Conservation (phyloP, 2,888 invertebrate genomes). For the Glaucopsyche alexis region DNA sequence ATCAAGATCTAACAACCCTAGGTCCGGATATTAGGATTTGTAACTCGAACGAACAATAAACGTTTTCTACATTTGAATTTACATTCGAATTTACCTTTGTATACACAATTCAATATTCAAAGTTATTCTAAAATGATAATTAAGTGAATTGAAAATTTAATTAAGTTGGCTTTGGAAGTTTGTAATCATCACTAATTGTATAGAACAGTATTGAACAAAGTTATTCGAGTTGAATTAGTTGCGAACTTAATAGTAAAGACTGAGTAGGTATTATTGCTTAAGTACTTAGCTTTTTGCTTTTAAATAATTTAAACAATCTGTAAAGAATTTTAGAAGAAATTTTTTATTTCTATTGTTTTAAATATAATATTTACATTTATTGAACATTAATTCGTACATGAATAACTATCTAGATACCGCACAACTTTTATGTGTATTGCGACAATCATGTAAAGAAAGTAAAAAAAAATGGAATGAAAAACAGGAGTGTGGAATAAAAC, state of each 20-base stretch:
- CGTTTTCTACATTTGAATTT: neutral
- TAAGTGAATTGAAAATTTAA: neutral
- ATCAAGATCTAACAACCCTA: neutral
- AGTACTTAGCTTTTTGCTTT: no score
- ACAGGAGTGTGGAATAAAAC: no score
- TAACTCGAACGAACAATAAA: neutral
- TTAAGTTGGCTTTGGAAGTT: neutral
- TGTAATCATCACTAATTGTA: neutral
- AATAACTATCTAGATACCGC: no score
- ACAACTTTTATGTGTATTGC: neutral
- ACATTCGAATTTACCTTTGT: neutral
- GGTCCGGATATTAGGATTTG: slow-evolving; percentile 4
- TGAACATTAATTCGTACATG: no score
- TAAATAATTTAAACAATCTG: no score
- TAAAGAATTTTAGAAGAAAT: no score
- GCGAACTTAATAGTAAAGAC: neutral
- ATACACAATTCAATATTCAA: neutral
- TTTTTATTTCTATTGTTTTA: no score
- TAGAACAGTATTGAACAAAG: neutral
- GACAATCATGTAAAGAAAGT: neutral
- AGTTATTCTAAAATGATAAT: neutral
- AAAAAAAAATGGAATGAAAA: neutral
- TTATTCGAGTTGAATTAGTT: neutral
- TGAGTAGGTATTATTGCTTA: neutral
- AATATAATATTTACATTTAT: no score